A percentile compares a stretch with the other conserved stretches of the same genome.
Evolutionary conservation across 2,797 vertebrate genomes (phyloP).

Genomic region (Darevskia mixta): DNA sequence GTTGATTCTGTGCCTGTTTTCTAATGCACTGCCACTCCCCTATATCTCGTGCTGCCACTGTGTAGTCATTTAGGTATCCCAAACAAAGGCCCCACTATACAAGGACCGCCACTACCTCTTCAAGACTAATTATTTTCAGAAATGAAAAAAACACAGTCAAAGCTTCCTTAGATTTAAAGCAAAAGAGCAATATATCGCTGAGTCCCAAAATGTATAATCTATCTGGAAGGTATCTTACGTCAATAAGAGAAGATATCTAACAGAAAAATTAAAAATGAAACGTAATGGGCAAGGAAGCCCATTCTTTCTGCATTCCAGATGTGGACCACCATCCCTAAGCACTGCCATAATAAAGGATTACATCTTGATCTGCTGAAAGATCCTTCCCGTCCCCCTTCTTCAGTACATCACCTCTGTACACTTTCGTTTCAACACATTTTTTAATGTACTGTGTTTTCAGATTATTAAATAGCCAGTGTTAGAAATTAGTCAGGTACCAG

Average conservation of each 20-base stretch:
- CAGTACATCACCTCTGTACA: neutral
- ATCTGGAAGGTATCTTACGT: neutral
- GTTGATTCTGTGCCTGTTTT: no score
- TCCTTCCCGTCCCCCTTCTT: neutral
- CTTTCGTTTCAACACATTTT: neutral
- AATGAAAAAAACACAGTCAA: neutral
- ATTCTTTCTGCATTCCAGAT: neutral
- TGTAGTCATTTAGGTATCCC: no score
- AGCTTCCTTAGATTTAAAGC: neutral
- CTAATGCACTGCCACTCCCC: no score
- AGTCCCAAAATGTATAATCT: neutral
- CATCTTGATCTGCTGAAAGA: neutral
- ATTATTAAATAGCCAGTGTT: neutral
- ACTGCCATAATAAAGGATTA: neutral
- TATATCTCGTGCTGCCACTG: no score
- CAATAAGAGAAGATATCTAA: neutral
- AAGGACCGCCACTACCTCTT: neutral
- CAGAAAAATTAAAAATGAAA: neutral
- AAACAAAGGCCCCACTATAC: no score
- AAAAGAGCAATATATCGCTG: neutral
- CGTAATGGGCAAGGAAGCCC: neutral
- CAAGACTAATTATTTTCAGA: neutral
- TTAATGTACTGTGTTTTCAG: neutral
- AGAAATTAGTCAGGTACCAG: no score
- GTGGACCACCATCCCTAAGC: neutral